Base-by-base conservation (phyloP, 2,797 vertebrate genomes). In the Brotula barbata region DNA sequence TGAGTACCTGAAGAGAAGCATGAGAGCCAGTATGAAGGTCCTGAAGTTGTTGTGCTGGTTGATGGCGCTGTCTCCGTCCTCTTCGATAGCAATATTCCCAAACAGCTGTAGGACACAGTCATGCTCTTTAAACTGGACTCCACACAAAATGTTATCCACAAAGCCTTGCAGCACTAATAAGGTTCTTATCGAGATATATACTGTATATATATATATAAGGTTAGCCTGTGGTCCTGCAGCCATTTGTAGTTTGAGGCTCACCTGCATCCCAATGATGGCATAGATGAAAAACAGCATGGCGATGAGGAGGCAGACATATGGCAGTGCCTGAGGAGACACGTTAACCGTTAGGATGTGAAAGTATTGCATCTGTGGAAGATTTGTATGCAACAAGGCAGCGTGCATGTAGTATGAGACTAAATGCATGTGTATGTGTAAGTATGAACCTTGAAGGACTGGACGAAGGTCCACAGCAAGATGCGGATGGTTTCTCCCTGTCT, bases 281-380 rank as follows among this genome's bases (percentile, higher is more conserved):
- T 99, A 99, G 84, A 99, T 99, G 90, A 99, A 99, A 89, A 99
- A 99, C 60, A 98, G 93, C 97, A 99, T 98, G 34, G 96, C 97
- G 16, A 99, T 98, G 73, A 99, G 93, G 59, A 99, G 94, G 73
- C 96, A 98, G 70, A 98, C 96, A 0, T 99, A 99, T 11, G 96
- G 96, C 86, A 98, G 90, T 13, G 96, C 96, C 96, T 99, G 81
- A 11, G 68, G 79, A 54, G 22, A 68, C 28, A 75, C 64, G 78
- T 19, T 17, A 43, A 7, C 3, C 25, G 9, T 33, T 48, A 1
- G 16, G 22, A 45, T 25, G 22, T 25, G 15, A 49, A 49, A 23
- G 14, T 33, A 46, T 13, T 37, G 43, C 40, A 13, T 16, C 12
- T 60, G 45, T 33, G 37, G 54, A 33, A 33, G 48, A 72, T 22